Base-by-base conservation (phyloP, 1,140 invertebrate genomes). In the Heliconius congener region DNA sequence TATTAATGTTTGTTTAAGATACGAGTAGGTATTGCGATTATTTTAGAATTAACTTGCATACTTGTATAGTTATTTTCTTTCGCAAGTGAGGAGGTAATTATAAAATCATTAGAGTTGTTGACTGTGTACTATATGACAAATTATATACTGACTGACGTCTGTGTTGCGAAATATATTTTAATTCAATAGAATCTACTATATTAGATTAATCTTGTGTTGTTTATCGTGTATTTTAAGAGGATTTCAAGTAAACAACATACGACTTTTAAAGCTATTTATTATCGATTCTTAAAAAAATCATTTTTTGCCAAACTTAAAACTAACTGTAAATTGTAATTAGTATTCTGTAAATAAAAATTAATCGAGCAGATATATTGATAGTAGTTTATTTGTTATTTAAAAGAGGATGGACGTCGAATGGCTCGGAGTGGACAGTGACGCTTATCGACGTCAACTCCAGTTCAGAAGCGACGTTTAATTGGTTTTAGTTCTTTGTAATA, bases 331-430 rank as follows among this genome's bases (percentile, higher is more conserved):
- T 60, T 71, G 16, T 37, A 71, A 39, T 71, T 37, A 71, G 27
- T 71, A 13, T 37, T 42, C 13, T 39, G 23, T 9, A 27, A 18
- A n/a, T 39, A n/a, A 72, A 39, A 72, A 60, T 76, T 42, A 39
- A 71, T 46, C 19, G 27, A 23, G 18, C 3, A 74, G 23, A 76
- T 76, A 46, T 39, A 46, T 34, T 16, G 55, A 50, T 76, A 76
- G 60, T 76, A 57, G 19, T 76, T 72, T 76, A 50, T 76, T 76
- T 76, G 57, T 71, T 23, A 75, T 55, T 66, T 60, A 66, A 75
- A 37, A 60, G 57, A 50, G 60, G 60, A 70, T 34, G 30, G 74
- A 76, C 60, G 39, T 60, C 60, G 60, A 75, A 75, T 75, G 74
- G 74, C 27, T 23, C 66, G 27, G 37, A 76, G 74, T 76, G 60